Percentiles rank a stretch among this genome's conserved stretches.
phyloP scores from a whole-genome alignment of 64 coral and sea anemone genomes.

The Stichodactyla helianthus region DNA sequence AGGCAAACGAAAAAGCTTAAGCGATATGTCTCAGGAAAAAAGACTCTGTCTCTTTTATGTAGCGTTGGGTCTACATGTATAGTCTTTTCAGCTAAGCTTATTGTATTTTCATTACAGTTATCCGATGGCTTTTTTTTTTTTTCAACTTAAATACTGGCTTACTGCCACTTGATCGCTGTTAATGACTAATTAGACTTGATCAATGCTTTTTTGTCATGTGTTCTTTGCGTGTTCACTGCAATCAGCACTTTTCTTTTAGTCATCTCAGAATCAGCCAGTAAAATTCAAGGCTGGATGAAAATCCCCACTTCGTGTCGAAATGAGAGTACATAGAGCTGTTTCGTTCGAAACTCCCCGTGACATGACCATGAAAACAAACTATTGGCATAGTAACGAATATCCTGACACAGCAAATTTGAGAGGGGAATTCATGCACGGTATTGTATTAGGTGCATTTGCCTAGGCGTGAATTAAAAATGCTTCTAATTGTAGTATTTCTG shows the following conservation, averaged over 20 bases:
- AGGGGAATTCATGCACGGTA: background rate
- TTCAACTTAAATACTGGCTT: background rate
- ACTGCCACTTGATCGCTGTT: background rate
- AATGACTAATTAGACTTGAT: background rate
- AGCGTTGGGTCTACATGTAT: background rate
- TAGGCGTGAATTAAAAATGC: background rate
- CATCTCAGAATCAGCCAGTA: background rate
- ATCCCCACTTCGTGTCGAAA: background rate
- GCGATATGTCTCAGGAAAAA: background rate
- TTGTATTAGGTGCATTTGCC: background rate
- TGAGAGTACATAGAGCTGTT: background rate
- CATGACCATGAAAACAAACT: background rate
- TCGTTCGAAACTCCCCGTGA: background rate
- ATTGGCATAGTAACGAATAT: background rate
- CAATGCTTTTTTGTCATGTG: background rate
- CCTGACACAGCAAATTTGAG: background rate
- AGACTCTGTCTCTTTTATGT: background rate
- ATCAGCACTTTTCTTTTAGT: background rate
- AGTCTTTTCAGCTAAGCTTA: background rate
- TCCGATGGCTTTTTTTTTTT: background rate
- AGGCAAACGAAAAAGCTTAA: constrained; percentile 4
- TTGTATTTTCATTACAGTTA: background rate
- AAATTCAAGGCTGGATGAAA: background rate
- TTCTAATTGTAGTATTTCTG: background rate
- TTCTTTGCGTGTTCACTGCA: background rate